Conservation (phyloP, 2,888 invertebrate genomes). For the Leucophenga montana region DNA sequence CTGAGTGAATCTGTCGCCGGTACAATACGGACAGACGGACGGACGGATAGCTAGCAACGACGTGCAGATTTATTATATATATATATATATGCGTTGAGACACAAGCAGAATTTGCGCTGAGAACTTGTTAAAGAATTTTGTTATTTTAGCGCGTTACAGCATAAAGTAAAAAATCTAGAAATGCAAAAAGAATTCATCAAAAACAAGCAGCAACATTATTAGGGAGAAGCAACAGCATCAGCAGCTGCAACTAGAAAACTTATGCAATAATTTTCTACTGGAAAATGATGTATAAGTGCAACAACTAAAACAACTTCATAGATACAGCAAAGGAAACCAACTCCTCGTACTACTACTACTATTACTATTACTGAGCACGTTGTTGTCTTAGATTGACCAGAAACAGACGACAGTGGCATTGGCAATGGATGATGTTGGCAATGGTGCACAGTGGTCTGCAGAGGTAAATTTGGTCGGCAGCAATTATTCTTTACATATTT, state of each 20-base stretch:
- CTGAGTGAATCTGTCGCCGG: constrained; percentile 14
- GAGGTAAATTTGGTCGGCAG: no score
- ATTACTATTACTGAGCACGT: constrained; percentile 15
- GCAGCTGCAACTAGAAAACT: constrained; percentile 4
- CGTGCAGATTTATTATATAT: neutral
- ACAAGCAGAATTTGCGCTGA: neutral
- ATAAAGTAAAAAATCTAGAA: neutral
- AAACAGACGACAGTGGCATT: neutral
- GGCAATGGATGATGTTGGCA: constrained; percentile 8
- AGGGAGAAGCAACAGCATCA: neutral
- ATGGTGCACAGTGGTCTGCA: no score
- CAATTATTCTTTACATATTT: no score
- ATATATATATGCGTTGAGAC: constrained; percentile 3
- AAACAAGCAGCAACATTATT: neutral
- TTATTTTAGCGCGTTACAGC: neutral
- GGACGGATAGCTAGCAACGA: neutral
- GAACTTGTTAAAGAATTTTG: constrained; percentile 14
- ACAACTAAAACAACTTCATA: constrained; percentile 54
- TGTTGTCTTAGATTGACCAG: constrained; percentile 1
- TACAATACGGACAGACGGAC: neutral
- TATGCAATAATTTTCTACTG: constrained; percentile 43
- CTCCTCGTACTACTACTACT: constrained; percentile 13
- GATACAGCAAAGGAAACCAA: constrained; percentile 36
- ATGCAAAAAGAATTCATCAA: neutral
- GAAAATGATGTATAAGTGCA: constrained; percentile 48